Evolutionary conservation across 2,797 vertebrate genomes (phyloP).

Genomic region (Gobionotothen gibberifrons): DNA sequence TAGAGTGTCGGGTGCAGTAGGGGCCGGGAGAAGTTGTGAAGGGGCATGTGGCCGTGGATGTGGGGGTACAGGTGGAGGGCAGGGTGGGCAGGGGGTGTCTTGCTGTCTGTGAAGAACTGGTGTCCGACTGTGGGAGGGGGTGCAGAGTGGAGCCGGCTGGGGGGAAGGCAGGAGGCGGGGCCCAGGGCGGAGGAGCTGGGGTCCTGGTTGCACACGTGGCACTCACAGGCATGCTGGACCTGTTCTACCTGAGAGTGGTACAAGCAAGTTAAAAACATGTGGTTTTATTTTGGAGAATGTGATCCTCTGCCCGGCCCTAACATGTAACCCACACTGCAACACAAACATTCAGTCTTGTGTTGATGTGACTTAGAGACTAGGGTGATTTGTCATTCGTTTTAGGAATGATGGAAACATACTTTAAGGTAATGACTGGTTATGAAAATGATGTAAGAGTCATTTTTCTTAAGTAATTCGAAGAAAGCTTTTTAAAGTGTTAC

Average conservation of each 20-base stretch:
- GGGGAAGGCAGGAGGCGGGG: conserved; percentile 85
- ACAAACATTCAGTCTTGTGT: too few species aligned
- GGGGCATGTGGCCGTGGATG: conserved; percentile 95
- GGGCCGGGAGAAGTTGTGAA: conserved; percentile 95
- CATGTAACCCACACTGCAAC: too few species aligned
- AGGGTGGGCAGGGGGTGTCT: conserved; percentile 86
- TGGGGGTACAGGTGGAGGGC: conserved; percentile 97
- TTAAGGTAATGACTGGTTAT: background rate
- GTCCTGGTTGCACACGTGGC: conserved; percentile 97
- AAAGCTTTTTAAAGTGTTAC: background rate
- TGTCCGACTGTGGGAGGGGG: conserved; percentile 82
- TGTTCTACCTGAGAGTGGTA: conserved; percentile 85
- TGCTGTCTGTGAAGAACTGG: conserved; percentile 94
- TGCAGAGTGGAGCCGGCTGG: conserved; percentile 84
- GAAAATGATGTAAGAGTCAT: too few species aligned
- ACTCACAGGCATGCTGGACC: conserved; percentile 92
- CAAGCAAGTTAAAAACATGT: conserved; percentile 37
- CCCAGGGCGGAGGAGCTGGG: conserved; percentile 81
- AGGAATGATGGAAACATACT: background rate
- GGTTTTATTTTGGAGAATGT: background rate
- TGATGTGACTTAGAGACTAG: background rate
- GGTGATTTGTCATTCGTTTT: background rate
- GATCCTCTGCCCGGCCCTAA: background rate
- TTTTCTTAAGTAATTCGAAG: too few species aligned
- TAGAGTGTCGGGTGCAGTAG: conserved; percentile 95